Evolutionary conservation across 2,113 vertebrate species (phyloP).

Genomic region (Oreochromis niloticus): DNA sequence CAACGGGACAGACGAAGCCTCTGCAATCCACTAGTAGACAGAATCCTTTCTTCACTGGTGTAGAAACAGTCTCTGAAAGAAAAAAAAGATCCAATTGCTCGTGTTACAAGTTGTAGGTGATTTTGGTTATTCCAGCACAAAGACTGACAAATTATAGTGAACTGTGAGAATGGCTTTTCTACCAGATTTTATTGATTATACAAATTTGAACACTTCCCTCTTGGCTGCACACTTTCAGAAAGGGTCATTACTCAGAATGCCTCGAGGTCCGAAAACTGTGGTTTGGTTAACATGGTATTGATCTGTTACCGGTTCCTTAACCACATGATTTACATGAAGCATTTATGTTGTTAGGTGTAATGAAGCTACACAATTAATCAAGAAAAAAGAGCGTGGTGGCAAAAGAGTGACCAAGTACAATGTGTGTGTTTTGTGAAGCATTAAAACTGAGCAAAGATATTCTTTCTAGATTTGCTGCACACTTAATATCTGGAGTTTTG

Average conservation of each 20-base stretch:
- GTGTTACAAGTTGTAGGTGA: not conserved
- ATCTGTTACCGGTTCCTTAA: constrained; percentile 16
- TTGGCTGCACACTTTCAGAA: not conserved
- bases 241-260: constrained; percentile 30
- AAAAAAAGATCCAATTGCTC: not conserved
- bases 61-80: not conserved
- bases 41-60: not conserved
- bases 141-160: not conserved
- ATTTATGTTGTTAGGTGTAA: not conserved
- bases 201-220: not conserved
- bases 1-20: not conserved
- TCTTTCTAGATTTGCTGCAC: constrained; percentile 83
- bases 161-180: not conserved
- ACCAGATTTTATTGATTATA: not conserved
- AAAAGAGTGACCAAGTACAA: not conserved
- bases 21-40: not conserved
- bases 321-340: constrained; percentile 7
- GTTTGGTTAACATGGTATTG: constrained; percentile 32
- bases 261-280: not conserved
- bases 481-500: constrained; percentile 89
- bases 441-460: not conserved
- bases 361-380: not conserved
- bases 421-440: not conserved
- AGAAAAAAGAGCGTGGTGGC: not conserved
- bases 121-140: not conserved